Conservation (phyloP, 2,888 invertebrate species). For the Meiosimyza decipiens region DNA sequence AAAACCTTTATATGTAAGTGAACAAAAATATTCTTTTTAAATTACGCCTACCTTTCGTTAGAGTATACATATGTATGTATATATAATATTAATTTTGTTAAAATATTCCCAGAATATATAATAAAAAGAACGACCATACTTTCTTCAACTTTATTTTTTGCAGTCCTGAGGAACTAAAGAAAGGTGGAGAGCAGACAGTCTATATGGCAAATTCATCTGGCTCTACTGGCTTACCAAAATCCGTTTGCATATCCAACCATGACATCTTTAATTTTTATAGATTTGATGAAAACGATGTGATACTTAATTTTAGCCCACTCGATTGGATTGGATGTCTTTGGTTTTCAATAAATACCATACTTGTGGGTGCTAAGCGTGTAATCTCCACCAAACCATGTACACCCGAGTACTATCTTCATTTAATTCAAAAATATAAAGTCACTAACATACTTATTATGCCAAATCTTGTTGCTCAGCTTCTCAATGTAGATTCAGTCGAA, state of each 20-base stretch:
- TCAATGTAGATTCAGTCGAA: slow-evolving; percentile 48
- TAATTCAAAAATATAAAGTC: slow-evolving; percentile 56
- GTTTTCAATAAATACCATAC: slow-evolving; percentile 43
- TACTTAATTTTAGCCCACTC: slow-evolving; percentile 54
- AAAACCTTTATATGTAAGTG: slow-evolving; percentile 45
- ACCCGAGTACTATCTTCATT: slow-evolving; percentile 51
- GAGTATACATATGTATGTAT: no score
- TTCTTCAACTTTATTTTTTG: background rate
- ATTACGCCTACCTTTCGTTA: no score
- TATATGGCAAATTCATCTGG: slow-evolving; percentile 56
- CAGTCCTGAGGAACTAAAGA: slow-evolving; percentile 44
- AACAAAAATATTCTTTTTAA: background rate
- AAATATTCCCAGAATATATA: no score
- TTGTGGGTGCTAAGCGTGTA: slow-evolving; percentile 54
- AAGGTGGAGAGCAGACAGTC: slow-evolving; percentile 48
- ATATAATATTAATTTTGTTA: no score
- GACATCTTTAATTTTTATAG: slow-evolving; percentile 42
- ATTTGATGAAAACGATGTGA: slow-evolving; percentile 49
- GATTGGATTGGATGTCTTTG: slow-evolving; percentile 57
- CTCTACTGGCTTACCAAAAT: slow-evolving; percentile 55
- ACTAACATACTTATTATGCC: slow-evolving; percentile 52
- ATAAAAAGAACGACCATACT: slow-evolving; percentile 19
- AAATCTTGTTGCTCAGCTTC: slow-evolving; percentile 50
- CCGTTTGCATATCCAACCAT: slow-evolving; percentile 49
- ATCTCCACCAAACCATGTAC: slow-evolving; percentile 53